These are phyloP conservation scores for Ceratotherium simum DNA, from an alignment of 2,113 vertebrate species.

Conservation along the genomic window DNA sequence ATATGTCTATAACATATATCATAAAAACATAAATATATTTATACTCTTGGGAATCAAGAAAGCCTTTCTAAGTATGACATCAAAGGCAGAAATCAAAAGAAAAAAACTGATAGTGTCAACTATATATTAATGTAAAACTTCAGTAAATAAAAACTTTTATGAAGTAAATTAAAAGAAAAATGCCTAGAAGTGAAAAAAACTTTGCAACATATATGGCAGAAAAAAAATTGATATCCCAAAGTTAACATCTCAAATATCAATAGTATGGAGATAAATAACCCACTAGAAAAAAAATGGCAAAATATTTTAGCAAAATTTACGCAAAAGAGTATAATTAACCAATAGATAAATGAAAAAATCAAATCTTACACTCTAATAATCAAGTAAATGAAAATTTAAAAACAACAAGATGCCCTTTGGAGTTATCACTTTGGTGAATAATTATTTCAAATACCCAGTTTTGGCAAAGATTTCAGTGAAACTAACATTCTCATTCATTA, in stretches of 20 bases:
- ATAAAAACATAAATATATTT: neutral
- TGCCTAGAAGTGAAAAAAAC: neutral
- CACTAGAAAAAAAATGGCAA: neutral
- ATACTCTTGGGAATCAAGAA: neutral
- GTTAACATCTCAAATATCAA: neutral
- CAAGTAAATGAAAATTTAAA: neutral
- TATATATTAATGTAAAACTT: neutral
- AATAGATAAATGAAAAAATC: neutral
- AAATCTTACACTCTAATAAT: neutral
- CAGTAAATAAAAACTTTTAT: slow-evolving; percentile 1
- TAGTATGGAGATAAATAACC: neutral
- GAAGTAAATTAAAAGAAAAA: neutral
- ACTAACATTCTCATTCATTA: neutral
- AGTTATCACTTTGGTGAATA: neutral
- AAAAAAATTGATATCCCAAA: neutral
- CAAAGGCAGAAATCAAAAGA: slow-evolving; percentile 6
- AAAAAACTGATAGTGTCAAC: neutral
- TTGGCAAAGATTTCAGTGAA: neutral
- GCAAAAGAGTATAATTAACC: neutral
- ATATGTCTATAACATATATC: neutral
- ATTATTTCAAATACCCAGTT: neutral
- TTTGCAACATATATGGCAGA: neutral
- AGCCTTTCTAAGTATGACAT: neutral
- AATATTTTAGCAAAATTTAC: neutral
- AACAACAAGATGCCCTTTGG: neutral